Evolutionary conservation across 2,113 vertebrate species (phyloP), one percentile per base, ranked within the genome.

Genomic region (Porphyrio hochstetteri): DNA sequence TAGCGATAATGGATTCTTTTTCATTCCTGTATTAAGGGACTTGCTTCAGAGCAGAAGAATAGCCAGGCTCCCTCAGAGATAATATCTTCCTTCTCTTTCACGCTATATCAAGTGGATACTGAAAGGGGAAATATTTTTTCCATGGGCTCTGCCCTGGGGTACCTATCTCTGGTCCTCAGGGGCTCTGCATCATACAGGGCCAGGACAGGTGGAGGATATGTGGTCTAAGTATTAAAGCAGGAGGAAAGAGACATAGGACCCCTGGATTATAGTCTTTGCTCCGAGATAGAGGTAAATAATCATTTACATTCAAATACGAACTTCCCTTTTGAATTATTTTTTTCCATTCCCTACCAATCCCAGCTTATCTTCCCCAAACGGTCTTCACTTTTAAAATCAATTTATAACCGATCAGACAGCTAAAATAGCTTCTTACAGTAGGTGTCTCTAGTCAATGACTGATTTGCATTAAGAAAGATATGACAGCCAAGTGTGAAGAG

Each of bases 391-490:
- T 88, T 79, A 91, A 89, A 96, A 96, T 96, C 95, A 96, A 95
- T 96, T 96, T 96, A 95, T 96, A 95, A 87, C 95, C 1, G 4
- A 97, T 91, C 88, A 96, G 91, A 92, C 95, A 92, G 84, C 91
- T 92, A 94, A 96, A 97, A 96, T 96, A 97, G 92, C 91, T 96
- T 91, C 92, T 89, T 96, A 96, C 95, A 94, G 96, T 96, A 92
- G 92, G 93, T 96, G 96, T 96, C 95, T 96, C 92, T 92, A 96
- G 96, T 96, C 96, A 96, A 91, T 96, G 95, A 97, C 93, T 93
- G 96, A 96, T 96, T 95, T 96, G 88, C 94, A 96, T 97, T 96
- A 93, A 94, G 96, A 87, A 91, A 96, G 91, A 96, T 95, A 95
- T 95, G 95, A 96, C 93, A 97, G 93, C 88, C 92, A 91, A 97